Base-by-base conservation (phyloP, 2,888 invertebrate genomes). In the Dryomyza anilis region DNA sequence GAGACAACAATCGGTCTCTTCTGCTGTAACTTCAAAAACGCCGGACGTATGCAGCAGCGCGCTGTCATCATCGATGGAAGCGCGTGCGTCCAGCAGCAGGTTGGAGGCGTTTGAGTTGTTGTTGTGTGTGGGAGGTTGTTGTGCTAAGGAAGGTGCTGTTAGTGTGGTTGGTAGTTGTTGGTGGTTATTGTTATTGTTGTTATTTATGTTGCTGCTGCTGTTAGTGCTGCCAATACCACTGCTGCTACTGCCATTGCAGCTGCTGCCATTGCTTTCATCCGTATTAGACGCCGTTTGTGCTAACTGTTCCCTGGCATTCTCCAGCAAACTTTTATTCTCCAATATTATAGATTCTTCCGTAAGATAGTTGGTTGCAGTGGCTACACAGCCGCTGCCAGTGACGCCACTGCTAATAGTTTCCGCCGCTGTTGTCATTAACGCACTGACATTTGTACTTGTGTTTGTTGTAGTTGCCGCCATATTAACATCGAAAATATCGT, bases 21-120 rank as follows among this genome's bases (percentile, higher is more conserved):
- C 78, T 3, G 79, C 76, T 2, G 74, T 80, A 12, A 79, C 79
- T 60, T 79, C 79, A 45, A 71, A 79, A 23, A 80, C 71, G 2
- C 68, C 59, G 3, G 72, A 36, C 19, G 64, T 56, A 7, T 46
- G 52, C n/a, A 29, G 63, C 39, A 33, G 57, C 29, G 52, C 50
- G 7, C 46, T 59, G 30, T 39, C 55, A 16, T 3, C n/a, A 8
- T 55, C 19, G 2, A 8, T 27, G 60, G 61, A 66, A 60, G 61
- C 45, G n/a, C n/a, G n/a, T n/a, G n/a, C n/a, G n/a, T n/a, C n/a
- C n/a, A n/a, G n/a, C n/a, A n/a, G n/a, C n/a, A n/a, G n/a, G n/a
- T n/a, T n/a, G n/a, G n/a, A n/a, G n/a, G n/a, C n/a, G n/a, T n/a
- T n/a, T n/a, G n/a, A n/a, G 8, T 67, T 68, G 64, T 63, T 76